Evolutionary conservation across 2,888 invertebrate genomes (phyloP).

Genomic region (Liopterus haemorrhoidalis): DNA sequence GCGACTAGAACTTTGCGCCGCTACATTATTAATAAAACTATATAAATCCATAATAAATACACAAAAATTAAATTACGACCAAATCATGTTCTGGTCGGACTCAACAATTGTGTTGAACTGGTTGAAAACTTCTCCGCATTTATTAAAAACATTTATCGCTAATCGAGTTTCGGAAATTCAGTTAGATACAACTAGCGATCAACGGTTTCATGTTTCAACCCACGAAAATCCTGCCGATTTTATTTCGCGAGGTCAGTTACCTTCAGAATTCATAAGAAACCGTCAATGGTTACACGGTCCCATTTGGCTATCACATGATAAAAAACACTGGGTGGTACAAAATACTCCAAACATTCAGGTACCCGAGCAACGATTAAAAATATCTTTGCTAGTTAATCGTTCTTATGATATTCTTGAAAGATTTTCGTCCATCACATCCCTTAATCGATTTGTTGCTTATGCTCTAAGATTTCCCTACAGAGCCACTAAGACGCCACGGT

Average conservation of each 20-base stretch:
- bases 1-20: slow-evolving; percentile 1
- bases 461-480: slow-evolving; percentile 1
- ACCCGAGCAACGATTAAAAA: no score
- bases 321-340: no score
- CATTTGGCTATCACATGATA: background rate
- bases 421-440: no score
- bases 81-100: slow-evolving; percentile 22
- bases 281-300: background rate
- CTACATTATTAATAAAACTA: background rate
- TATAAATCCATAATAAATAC: background rate
- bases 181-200: slow-evolving; percentile 19
- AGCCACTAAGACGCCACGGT: no score
- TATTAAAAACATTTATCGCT: slow-evolving; percentile 24
- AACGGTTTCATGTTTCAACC: slow-evolving; percentile 31
- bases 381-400: no score
- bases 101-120: slow-evolving; percentile 18
- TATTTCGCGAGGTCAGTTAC: slow-evolving; percentile 30
- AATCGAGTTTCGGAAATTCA: slow-evolving; percentile 34
- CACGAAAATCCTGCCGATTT: slow-evolving; percentile 34
- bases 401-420: no score
- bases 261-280: background rate
- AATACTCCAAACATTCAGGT: no score
- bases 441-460: background rate
- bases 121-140: slow-evolving; percentile 9
- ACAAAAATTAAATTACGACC: background rate